phyloP scores from a whole-genome alignment of 2,888 invertebrate species.

The Apamea monoglypha region DNA sequence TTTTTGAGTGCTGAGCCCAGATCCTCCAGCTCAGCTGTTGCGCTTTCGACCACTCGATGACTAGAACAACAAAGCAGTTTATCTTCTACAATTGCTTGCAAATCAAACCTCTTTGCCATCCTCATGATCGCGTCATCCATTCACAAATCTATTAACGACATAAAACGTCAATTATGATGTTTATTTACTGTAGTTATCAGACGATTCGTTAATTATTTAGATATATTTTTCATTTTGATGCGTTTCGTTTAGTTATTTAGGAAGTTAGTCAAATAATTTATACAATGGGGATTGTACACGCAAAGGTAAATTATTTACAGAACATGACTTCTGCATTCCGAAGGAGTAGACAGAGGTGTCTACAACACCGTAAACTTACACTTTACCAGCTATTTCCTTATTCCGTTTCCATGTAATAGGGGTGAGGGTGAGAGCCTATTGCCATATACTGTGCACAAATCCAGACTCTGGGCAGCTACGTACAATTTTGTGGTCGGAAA shows the following conservation, averaged over 20 bases:
- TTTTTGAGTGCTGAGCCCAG: neutral
- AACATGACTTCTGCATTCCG: no score
- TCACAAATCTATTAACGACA: neutral
- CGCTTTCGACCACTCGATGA: neutral
- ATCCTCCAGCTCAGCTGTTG: neutral
- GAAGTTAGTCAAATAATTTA: conserved; percentile 5
- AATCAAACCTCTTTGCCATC: conserved; percentile 17
- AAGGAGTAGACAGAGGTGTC: neutral
- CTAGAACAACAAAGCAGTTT: neutral
- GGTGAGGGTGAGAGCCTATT: neutral
- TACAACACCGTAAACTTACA: neutral
- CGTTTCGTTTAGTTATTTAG: neutral
- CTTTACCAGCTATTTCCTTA: neutral
- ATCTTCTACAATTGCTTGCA: neutral
- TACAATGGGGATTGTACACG: conserved; percentile 84
- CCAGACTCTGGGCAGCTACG: neutral
- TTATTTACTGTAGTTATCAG: conserved; percentile 25
- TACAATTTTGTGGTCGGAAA: no score
- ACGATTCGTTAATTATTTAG: conserved; percentile 10
- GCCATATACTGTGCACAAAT: no score
- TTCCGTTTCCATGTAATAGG: neutral
- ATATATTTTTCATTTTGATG: conserved; percentile 17
- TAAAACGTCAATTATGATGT: conserved; percentile 16
- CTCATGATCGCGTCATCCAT: neutral
- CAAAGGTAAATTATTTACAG: conserved; percentile 76